These are phyloP conservation scores for Saguinus imperator DNA, from an alignment of 2,113 vertebrate genomes.

Conservation along the genomic window DNA sequence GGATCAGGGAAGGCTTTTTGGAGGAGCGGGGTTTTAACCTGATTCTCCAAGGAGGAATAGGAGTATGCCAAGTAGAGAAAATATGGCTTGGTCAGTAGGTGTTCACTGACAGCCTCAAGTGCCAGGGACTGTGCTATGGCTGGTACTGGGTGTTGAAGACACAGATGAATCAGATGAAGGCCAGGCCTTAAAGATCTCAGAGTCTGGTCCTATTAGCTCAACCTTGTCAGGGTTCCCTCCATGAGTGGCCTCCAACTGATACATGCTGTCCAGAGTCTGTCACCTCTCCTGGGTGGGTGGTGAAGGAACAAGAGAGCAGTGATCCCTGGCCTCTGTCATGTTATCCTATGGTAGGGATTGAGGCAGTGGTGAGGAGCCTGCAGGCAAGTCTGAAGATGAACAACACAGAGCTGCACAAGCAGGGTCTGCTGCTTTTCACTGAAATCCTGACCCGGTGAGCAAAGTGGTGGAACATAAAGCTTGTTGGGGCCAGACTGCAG, in stretches of 20 bases:
- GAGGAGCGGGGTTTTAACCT: not conserved
- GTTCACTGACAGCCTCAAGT: not conserved
- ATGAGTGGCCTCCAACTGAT: not conserved
- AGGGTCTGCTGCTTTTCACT: constrained; percentile 92
- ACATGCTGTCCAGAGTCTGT: not conserved
- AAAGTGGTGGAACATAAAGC: not conserved
- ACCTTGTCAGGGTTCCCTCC: not conserved
- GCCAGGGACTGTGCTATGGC: not conserved
- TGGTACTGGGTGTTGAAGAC: not conserved
- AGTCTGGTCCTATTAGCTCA: not conserved
- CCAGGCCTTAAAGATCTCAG: not conserved
- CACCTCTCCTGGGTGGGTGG: not conserved
- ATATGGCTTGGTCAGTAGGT: not conserved
- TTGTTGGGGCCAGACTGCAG: not conserved
- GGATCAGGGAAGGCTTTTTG: not conserved
- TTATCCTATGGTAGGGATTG: constrained; percentile 87
- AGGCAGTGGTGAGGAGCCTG: constrained; percentile 93
- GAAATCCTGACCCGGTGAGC: constrained; percentile 93
- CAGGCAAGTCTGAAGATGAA: constrained; percentile 86
- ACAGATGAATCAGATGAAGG: not conserved
- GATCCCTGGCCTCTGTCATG: not conserved
- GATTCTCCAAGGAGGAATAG: not conserved
- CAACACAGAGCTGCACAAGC: constrained; percentile 90
- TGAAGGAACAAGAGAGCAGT: constrained; percentile 26
- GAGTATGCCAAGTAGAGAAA: not conserved